phyloP scores from a whole-genome alignment of 2,113 vertebrate species.

The Oreochromis aureus region DNA sequence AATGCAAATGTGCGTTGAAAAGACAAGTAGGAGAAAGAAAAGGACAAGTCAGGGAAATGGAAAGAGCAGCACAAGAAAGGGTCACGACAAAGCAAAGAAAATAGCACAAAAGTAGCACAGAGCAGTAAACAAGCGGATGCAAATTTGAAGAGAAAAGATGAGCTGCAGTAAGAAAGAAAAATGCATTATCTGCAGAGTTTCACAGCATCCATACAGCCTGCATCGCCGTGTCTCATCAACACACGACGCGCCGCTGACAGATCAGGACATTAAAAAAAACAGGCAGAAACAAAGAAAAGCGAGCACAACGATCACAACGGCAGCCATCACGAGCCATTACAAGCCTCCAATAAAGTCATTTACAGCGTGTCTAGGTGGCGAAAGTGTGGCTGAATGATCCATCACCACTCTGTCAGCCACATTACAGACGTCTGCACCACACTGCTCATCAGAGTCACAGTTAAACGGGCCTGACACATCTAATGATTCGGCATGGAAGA shows the following conservation, averaged over 20 bases:
- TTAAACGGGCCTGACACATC: constrained; percentile 40
- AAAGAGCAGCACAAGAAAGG: neutral
- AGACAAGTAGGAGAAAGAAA: neutral
- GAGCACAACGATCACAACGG: neutral
- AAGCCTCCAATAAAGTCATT: constrained; percentile 16
- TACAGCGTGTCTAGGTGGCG: neutral
- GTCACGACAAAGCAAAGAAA: neutral
- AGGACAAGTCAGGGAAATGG: neutral
- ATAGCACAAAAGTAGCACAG: neutral
- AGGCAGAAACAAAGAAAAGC: neutral
- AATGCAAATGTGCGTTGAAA: neutral
- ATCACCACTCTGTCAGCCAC: constrained; percentile 27
- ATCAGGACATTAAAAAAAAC: neutral
- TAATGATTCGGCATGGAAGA: constrained; percentile 23
- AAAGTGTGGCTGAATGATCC: constrained; percentile 27
- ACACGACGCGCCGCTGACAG: neutral
- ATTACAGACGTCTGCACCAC: neutral
- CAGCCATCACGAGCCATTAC: neutral
- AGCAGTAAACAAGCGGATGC: neutral
- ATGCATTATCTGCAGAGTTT: neutral
- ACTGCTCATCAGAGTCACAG: constrained; percentile 4
- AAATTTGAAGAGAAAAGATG: constrained; percentile 16
- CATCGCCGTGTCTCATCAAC: neutral
- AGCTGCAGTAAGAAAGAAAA: neutral
- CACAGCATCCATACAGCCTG: neutral